These are phyloP conservation scores for Henricia sp. DNA, from an alignment of 53 echinoderm and acorn worm species.

Conservation along the genomic window DNA sequence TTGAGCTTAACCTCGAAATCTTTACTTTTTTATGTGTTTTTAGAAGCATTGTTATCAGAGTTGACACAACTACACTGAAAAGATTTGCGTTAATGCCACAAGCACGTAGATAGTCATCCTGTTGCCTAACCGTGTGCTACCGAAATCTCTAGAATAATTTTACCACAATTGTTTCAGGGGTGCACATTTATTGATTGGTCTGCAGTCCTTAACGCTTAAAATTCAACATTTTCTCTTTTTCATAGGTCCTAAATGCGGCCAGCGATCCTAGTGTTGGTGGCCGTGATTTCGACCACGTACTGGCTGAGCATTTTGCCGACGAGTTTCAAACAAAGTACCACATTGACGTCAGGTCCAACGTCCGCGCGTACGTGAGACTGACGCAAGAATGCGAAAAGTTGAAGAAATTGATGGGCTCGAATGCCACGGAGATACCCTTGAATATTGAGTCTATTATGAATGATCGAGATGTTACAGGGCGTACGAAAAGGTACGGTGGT, in stretches of 20 bases:
- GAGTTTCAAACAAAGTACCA: conserved; percentile 84
- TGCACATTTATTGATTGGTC: no score
- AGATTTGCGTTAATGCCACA: no score
- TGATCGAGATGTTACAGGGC: conserved; percentile 78
- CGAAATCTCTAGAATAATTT: no score
- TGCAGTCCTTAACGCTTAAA: no score
- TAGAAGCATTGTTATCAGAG: no score
- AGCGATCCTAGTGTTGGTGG: conserved; percentile 86
- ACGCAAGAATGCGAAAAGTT: conserved; percentile 81
- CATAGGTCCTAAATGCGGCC: conserved; percentile 86
- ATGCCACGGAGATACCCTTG: conserved; percentile 77
- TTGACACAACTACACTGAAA: no score
- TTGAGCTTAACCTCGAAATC: no score
- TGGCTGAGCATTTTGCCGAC: conserved; percentile 85
- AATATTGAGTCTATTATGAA: conserved; percentile 96
- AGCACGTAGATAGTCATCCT: no score
- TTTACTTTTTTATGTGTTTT: no score
- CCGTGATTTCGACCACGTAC: conserved; percentile 82
- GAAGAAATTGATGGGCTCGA: conserved; percentile 95
- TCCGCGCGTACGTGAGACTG: conserved; percentile 77
- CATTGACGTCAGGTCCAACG: conserved; percentile 74
- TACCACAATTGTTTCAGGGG: no score
- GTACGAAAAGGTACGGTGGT: conserved; percentile 74
- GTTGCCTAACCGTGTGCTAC: no score
- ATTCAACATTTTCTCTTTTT: neutral